Evolutionary conservation across 2,888 invertebrate genomes (phyloP), one percentile per base, ranked within the genome.

Genomic region (Coelinius sp.): DNA sequence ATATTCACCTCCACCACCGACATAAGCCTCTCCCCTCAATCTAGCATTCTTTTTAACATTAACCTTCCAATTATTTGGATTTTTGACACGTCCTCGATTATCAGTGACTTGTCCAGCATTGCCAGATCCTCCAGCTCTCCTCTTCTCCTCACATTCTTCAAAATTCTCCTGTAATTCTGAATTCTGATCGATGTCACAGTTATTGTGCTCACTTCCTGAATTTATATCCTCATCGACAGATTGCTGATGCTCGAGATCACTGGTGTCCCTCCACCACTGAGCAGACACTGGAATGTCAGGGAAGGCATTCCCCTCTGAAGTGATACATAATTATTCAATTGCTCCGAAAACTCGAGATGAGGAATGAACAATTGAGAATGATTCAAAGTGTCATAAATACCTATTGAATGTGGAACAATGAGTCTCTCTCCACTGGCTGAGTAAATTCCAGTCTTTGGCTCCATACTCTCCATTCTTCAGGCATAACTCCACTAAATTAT

Each of bases 11-110:
- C 80, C 82, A 38, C 80, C 80, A n/a, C 82, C 81, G 35, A 82
- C 70, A 59, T 82, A 81, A 49, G 81, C 80, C 70, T 81, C 77
- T 6, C 80, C 81, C 31, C 78, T 77, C 53, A 82, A 71, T 62
- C 81, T 79, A n/a, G 84, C 81, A 71, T 80, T 81, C 63, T 84
- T 83, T 68, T 82, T 83, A 3, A 83, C 68, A 49, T 83, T 83
- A 0, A 81, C 81, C 76, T 83, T 83, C 82, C 82, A 82, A 56
- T 75, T 76, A 56, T 82, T 81, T 1, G 81, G 82, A 53, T 81
- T 79, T 66, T 82, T 83, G 17, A 73, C 70, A 69, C 80, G 79
- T 68, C 78, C 77, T 10, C 25, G 25, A 25, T 49, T 38, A 8
- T 63, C 63, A 24, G 8, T 22, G 5, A 14, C 7, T 24, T 25